Evolutionary conservation across 2,797 vertebrate species (phyloP).

Genomic region (Epinephelus awoara): DNA sequence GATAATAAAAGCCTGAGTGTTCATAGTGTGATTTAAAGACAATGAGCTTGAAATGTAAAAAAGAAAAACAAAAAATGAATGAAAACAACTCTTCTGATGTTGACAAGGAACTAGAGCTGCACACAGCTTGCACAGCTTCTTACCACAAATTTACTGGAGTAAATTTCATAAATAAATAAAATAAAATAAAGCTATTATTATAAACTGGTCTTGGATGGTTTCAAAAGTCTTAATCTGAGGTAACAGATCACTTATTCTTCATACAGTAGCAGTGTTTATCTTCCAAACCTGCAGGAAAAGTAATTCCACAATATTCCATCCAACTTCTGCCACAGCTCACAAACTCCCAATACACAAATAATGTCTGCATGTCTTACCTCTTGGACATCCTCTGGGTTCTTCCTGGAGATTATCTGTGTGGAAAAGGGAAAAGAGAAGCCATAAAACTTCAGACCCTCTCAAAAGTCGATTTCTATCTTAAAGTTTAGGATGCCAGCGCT

Average conservation of each 20-base stretch:
- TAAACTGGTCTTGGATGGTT: background rate
- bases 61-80: background rate
- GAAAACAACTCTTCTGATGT: background rate
- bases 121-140: background rate
- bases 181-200: too few relatives aligned
- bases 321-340: background rate
- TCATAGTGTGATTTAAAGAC: background rate
- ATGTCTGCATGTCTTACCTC: constrained; percentile 88
- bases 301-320: background rate
- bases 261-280: background rate
- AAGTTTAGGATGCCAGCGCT: background rate
- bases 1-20: background rate
- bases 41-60: constrained; percentile 1
- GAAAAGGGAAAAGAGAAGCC: constrained; percentile 16
- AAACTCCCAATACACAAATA: background rate
- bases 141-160: background rate
- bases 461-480: background rate
- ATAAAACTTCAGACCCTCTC: background rate
- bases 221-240: background rate
- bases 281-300: background rate
- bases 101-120: background rate
- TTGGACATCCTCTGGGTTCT: constrained; percentile 96
- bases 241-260: background rate
- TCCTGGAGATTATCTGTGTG: constrained; percentile 95
- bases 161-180: background rate